phyloP scores from a whole-genome alignment of 2,113 vertebrate genomes.

The Lampris incognitus region DNA sequence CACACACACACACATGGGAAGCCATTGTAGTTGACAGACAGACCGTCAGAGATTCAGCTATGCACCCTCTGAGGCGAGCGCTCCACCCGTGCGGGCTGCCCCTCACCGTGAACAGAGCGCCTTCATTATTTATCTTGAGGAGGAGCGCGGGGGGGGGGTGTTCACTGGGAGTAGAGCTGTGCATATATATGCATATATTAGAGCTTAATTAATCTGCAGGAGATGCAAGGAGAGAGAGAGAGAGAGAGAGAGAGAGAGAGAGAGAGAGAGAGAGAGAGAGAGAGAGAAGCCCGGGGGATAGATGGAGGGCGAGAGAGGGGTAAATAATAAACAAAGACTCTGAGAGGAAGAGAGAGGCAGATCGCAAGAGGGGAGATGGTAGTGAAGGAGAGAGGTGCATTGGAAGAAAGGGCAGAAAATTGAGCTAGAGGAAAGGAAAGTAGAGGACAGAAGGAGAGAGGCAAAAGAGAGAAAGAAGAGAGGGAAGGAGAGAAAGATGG shows the following conservation, averaged over 20 bases:
- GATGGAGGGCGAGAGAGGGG: constrained; percentile 2
- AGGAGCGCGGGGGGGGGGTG: constrained; percentile 16
- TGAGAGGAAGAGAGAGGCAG: neutral
- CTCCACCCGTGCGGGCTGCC: constrained; percentile 54
- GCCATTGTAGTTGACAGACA: constrained; percentile 15
- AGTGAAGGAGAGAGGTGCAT: neutral
- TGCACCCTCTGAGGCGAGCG: constrained; percentile 31
- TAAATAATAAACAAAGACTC: too few species aligned
- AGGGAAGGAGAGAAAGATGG: constrained; percentile 17
- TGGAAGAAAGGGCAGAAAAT: neutral
- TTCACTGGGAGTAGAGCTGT: constrained; percentile 51
- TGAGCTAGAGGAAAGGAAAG: constrained; percentile 40
- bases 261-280: constrained; percentile 6
- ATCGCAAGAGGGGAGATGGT: neutral
- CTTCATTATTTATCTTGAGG: constrained; percentile 42
- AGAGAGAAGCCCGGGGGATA: constrained; percentile 47
- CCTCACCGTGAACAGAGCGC: constrained; percentile 41
- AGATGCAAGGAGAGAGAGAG: constrained; percentile 34
- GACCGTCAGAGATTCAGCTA: constrained; percentile 1
- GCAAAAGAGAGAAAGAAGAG: constrained; percentile 44
- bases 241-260: neutral
- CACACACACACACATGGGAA: too few species aligned
- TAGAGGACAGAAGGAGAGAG: constrained; percentile 22
- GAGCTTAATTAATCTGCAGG: constrained; percentile 66
- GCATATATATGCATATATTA: constrained; percentile 63